Evolutionary conservation across 2,888 invertebrate species (phyloP), one percentile per base, ranked within the genome.

Genomic region (Globia sparganii): DNA sequence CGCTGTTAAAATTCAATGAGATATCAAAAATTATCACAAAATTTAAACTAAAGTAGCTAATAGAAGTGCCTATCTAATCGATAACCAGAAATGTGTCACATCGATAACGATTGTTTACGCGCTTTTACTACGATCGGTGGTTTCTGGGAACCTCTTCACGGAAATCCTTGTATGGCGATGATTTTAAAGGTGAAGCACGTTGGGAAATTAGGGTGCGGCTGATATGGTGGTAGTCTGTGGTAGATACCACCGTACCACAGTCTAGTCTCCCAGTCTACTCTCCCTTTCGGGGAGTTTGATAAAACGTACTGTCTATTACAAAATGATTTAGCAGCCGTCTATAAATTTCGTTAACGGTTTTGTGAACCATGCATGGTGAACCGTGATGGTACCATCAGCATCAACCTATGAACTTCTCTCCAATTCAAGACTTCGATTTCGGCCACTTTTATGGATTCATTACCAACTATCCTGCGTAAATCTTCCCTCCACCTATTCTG

Each of bases 81-180:
- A 86, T 87, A 84, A 61, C 53, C 31, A 83, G 86, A 88, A 88
- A 85, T 88, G 83, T 89, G 89, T 89, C 90, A 86, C 77, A 78
- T 73, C 77, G 90, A 89, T 88, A 88, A 82, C 77, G 53, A 77
- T 64, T 84, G 80, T 81, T 75, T 72, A 75, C 77, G 58, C 49
- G 72, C 43, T 72, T 79, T 72, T 66, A 77, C 78, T 77, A 72
- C 68, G 59, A 69, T 61, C 75, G 73, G 85, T 88, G 88, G 87
- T 86, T 87, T 86, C 89, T 86, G 66, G 75, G 88, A 85, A 88
- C 31, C 37, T 49, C 70, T 72, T 66, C 5, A 74, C 80, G 75
- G 78, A 82, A 40, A 72, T 84, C 78, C 78, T 78, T 74, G 75
- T 79, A 1, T 69, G 56, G 58, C 37, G 31, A 53, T 46, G 53